Evolutionary conservation across 2,888 invertebrate species (phyloP).

Genomic region (Tuta absoluta): DNA sequence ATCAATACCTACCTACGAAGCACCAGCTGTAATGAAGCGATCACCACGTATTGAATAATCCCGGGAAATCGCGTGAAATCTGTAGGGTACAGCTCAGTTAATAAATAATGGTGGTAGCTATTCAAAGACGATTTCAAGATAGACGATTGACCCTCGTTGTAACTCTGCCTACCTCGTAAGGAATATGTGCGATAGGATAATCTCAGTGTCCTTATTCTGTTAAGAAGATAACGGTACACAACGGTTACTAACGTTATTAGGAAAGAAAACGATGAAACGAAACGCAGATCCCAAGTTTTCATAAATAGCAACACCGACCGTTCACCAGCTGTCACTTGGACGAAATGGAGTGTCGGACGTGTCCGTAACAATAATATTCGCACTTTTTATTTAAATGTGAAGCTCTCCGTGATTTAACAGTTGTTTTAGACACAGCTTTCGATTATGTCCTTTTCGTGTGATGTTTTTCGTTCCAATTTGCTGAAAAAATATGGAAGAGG

Average conservation of each 20-base stretch:
- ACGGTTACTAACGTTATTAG: not conserved
- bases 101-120: too few relatives aligned
- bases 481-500: constrained; percentile 76
- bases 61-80: too few relatives aligned
- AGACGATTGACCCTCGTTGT: too few relatives aligned
- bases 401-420: constrained; percentile 66
- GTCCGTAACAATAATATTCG: constrained; percentile 64
- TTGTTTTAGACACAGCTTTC: constrained; percentile 60
- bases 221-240: not conserved
- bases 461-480: constrained; percentile 65
- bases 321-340: constrained; percentile 43
- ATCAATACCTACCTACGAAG: too few relatives aligned
- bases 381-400: constrained; percentile 69
- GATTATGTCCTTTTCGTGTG: constrained; percentile 75
- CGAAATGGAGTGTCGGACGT: constrained; percentile 74
- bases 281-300: constrained; percentile 1
- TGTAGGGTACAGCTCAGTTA: too few relatives aligned
- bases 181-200: too few relatives aligned
- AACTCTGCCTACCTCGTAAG: too few relatives aligned
- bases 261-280: not conserved
- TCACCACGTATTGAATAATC: too few relatives aligned
- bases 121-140: too few relatives aligned
- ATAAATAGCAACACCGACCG: constrained; percentile 32
- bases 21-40: too few relatives aligned
- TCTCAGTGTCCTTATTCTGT: too few relatives aligned